phyloP scores from a whole-genome alignment of 2,797 vertebrate genomes.

The Pterois miles region DNA sequence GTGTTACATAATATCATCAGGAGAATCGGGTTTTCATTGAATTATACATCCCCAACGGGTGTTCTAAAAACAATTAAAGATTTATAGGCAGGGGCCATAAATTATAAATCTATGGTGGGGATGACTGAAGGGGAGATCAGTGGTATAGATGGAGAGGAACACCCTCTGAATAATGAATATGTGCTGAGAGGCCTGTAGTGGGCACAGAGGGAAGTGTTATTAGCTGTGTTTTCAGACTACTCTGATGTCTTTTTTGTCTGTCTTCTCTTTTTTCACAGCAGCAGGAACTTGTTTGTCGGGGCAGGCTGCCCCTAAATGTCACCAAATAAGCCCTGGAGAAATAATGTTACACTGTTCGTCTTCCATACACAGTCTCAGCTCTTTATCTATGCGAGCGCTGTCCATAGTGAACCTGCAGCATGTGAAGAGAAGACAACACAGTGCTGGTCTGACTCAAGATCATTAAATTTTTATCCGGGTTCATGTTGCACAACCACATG shows the following conservation, averaged over 20 bases:
- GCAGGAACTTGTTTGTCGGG: conserved; percentile 8
- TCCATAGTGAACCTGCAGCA: not conserved
- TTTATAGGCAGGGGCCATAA: conserved; percentile 63
- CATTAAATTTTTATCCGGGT: not conserved
- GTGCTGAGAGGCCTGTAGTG: conserved; percentile 42
- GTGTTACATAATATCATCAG: conserved; percentile 32
- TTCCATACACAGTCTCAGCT: not conserved
- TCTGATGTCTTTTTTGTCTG: conserved; percentile 31
- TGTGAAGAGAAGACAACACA: not conserved
- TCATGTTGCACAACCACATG: conserved; percentile 14
- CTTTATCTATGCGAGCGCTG: not conserved
- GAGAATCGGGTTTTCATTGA: conserved; percentile 30
- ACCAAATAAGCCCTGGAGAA: conserved; percentile 1
- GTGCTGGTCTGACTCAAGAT: not conserved
- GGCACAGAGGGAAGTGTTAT: conserved; percentile 27
- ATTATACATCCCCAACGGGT: conserved; percentile 59
- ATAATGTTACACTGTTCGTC: not conserved
- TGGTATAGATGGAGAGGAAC: conserved; percentile 55
- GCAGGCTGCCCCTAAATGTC: not conserved
- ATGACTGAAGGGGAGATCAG: conserved; percentile 62
- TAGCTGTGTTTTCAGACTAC: conserved; percentile 28
- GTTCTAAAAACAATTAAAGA: conserved; percentile 69
- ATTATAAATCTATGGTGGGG: conserved; percentile 77
- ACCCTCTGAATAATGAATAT: conserved; percentile 71
- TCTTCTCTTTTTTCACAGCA: conserved; percentile 2